These are phyloP conservation scores for Pipra filicauda DNA, from an alignment of 2,113 vertebrate species.

Conservation along the genomic window DNA sequence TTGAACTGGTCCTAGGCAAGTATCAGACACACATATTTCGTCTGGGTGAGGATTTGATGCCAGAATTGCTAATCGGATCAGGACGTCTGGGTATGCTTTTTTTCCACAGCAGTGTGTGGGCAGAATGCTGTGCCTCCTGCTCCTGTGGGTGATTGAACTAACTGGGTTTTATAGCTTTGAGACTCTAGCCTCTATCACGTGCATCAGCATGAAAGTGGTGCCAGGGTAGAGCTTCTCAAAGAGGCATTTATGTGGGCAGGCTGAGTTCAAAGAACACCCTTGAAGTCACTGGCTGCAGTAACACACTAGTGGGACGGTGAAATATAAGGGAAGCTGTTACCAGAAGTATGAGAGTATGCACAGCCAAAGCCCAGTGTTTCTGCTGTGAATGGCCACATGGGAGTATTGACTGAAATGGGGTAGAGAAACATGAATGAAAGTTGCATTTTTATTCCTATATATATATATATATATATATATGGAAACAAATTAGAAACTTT, in stretches of 20 bases:
- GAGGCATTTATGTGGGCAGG: not conserved
- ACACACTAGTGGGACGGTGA: not conserved
- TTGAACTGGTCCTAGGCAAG: conserved; percentile 17
- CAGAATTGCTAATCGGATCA: conserved; percentile 52
- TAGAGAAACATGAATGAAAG: not conserved
- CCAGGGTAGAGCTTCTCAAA: conserved; percentile 36
- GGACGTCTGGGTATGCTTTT: conserved; percentile 38
- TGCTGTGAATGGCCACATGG: not conserved
- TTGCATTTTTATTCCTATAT: not conserved
- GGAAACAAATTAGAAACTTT: not conserved
- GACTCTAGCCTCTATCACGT: conserved; percentile 50
- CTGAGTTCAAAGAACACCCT: conserved; percentile 10
- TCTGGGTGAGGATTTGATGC: conserved; percentile 44
- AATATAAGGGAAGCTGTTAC: not conserved
- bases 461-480: not conserved
- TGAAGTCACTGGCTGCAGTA: not conserved
- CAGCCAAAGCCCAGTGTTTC: not conserved
- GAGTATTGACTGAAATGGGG: not conserved
- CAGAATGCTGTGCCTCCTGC: conserved; percentile 13
- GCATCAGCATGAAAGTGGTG: conserved; percentile 26
- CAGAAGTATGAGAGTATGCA: not conserved
- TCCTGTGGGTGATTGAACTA: not conserved
- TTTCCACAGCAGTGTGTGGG: conserved; percentile 26
- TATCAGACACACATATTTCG: conserved; percentile 23
- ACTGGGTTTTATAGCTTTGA: conserved; percentile 32